A percentile compares a stretch with the other conserved stretches of the same genome.
phyloP scores from a whole-genome alignment of 92 coral and sea anemone species.

The Porites lobata region DNA sequence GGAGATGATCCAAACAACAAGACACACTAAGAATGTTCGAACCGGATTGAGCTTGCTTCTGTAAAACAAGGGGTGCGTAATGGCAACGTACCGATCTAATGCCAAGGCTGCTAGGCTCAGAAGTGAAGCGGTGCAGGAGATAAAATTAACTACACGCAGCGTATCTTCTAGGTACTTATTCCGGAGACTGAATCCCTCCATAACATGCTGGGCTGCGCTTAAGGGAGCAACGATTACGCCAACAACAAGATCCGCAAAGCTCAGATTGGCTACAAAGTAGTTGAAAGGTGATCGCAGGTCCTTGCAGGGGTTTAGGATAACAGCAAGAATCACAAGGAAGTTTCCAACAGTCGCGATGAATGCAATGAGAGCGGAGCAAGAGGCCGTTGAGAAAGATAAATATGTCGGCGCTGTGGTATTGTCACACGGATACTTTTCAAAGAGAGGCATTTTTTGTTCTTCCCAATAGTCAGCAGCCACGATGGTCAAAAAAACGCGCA shows the following conservation, averaged over 20 bases:
- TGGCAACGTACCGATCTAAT: constrained; percentile 75
- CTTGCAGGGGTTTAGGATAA: constrained; percentile 75
- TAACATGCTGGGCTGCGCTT: constrained; percentile 53
- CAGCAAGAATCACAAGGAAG: constrained; percentile 80
- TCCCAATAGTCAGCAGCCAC: not conserved
- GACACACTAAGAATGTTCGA: constrained; percentile 57
- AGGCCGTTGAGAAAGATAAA: constrained; percentile 77
- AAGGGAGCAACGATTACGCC: constrained; percentile 80
- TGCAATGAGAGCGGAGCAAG: constrained; percentile 51
- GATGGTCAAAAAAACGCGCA: too few relatives aligned
- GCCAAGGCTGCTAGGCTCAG: constrained; percentile 56
- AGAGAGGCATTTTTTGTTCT: constrained; percentile 26
- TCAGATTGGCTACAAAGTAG: constrained; percentile 78
- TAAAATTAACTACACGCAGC: constrained; percentile 55
- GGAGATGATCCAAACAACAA: constrained; percentile 69
- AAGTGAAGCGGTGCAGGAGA: constrained; percentile 37
- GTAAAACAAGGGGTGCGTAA: constrained; percentile 70
- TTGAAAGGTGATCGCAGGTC: constrained; percentile 85
- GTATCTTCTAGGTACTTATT: not conserved
- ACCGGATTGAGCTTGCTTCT: constrained; percentile 55
- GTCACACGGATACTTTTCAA: constrained; percentile 59
- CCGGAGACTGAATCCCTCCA: constrained; percentile 67
- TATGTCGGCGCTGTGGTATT: constrained; percentile 67
- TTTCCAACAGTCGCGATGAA: constrained; percentile 76
- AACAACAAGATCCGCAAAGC: constrained; percentile 85